Conservation (phyloP, 2,888 invertebrate species). For the Arrhopalites spinosus region DNA sequence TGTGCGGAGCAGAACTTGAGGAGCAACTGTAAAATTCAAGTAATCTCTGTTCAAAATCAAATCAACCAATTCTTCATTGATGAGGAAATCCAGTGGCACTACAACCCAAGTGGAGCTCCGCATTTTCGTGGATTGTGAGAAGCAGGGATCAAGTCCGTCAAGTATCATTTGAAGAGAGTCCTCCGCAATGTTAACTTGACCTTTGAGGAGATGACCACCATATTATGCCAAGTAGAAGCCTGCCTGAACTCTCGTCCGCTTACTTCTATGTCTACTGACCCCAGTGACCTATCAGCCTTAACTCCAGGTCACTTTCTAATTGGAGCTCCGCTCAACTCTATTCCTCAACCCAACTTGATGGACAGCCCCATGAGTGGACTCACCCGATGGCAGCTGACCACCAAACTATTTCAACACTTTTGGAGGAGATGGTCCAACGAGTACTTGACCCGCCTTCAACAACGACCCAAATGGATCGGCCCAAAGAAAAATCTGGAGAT, state of each 20-base stretch:
- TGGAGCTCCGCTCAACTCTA: constrained; percentile 51
- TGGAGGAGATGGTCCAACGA: constrained; percentile 54
- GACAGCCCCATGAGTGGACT: constrained; percentile 49
- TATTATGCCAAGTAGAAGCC: constrained; percentile 54
- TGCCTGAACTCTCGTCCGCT: constrained; percentile 57
- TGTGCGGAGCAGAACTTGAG: constrained; percentile 41
- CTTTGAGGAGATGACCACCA: constrained; percentile 23
- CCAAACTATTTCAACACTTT: constrained; percentile 54
- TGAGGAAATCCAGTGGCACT: constrained; percentile 29
- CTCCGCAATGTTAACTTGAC: neutral
- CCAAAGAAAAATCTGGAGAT: constrained; percentile 44
- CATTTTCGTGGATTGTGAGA: constrained; percentile 47
- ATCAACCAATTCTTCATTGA: neutral
- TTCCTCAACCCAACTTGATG: constrained; percentile 54
- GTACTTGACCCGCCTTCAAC: constrained; percentile 56
- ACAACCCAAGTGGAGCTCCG: constrained; percentile 28
- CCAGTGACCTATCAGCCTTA: constrained; percentile 50
- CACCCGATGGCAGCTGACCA: constrained; percentile 55
- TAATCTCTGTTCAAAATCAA: too few species aligned
- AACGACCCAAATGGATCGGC: constrained; percentile 55
- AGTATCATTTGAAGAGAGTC: constrained; percentile 40
- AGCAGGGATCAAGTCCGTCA: constrained; percentile 43
- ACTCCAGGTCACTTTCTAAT: constrained; percentile 58
- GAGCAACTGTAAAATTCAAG: neutral
- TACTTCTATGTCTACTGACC: constrained; percentile 51